These are phyloP conservation scores for Lasaia peninsularis DNA, from an alignment of 1,140 invertebrate species.

Conservation along the genomic window DNA sequence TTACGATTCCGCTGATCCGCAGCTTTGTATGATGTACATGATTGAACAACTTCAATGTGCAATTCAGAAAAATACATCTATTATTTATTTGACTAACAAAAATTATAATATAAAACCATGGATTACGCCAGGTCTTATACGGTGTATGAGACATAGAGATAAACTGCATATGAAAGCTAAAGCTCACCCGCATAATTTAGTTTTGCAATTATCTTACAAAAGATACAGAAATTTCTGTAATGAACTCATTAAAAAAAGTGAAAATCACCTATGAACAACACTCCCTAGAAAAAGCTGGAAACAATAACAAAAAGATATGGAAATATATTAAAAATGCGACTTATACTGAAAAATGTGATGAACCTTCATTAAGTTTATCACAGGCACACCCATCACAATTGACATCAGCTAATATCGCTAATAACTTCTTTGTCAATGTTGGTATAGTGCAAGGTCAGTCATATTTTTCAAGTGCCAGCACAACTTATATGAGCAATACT, in stretches of 20 bases:
- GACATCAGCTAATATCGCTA: neutral
- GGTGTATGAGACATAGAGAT: conserved; percentile 24
- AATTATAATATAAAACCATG: conserved; percentile 14
- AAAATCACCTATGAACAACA: conserved; percentile 17
- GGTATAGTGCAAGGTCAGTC: neutral
- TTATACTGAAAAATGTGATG: neutral
- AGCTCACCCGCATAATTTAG: conserved; percentile 15
- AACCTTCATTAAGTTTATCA: too few species aligned
- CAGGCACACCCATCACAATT: too few species aligned
- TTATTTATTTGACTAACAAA: too few species aligned
- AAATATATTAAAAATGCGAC: conserved; percentile 19
- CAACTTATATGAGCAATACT: neutral
- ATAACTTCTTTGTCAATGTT: neutral
- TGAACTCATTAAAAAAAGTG: conserved; percentile 14
- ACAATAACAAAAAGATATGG: conserved; percentile 24
- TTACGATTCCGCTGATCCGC: too few species aligned
- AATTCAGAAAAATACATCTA: too few species aligned
- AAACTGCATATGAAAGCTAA: conserved; percentile 26
- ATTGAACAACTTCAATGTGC: too few species aligned
- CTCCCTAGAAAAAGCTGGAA: conserved; percentile 12
- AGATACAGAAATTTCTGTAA: conserved; percentile 26
- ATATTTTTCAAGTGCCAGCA: neutral
- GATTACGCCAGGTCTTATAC: conserved; percentile 25
- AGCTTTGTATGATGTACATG: too few species aligned
- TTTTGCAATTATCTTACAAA: conserved; percentile 18